Percentiles rank a stretch among this genome's conserved stretches.
phyloP scores from a whole-genome alignment of 2,888 invertebrate genomes.

The Cordylochernes scorpioides region DNA sequence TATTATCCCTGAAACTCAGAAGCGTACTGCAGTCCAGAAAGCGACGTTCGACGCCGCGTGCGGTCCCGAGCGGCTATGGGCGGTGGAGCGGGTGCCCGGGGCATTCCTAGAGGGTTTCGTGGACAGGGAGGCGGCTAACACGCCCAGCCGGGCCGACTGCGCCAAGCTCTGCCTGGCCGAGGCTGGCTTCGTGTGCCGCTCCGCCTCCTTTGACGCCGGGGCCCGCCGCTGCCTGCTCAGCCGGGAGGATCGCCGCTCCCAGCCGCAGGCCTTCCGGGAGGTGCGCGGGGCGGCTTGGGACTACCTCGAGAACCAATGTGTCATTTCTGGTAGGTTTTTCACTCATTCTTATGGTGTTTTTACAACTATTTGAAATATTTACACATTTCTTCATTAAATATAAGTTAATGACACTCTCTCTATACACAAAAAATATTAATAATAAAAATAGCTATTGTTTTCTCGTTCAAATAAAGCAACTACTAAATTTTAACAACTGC shows the following conservation, averaged over 20 bases:
- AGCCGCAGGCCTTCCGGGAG: conserved; percentile 25
- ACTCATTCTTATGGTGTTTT: too few species aligned
- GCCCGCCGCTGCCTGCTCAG: conserved; percentile 25
- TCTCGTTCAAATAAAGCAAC: too few species aligned
- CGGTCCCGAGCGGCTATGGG: conserved; percentile 24
- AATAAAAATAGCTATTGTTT: too few species aligned
- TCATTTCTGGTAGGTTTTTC: conserved; percentile 17
- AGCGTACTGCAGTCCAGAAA: conserved; percentile 21
- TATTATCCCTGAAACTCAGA: too few species aligned
- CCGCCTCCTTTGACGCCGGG: conserved; percentile 28
- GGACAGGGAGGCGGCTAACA: conserved; percentile 20
- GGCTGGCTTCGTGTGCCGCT: conserved; percentile 26
- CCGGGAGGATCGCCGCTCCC: conserved; percentile 27
- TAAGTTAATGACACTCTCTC: too few species aligned
- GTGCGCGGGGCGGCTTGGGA: conserved; percentile 25
- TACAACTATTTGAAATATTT: too few species aligned
- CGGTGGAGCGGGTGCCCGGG: conserved; percentile 27
- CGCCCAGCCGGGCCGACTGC: conserved; percentile 24
- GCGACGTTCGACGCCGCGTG: conserved; percentile 20
- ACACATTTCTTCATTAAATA: too few species aligned
- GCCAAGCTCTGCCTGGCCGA: conserved; percentile 27
- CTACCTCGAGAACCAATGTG: conserved; percentile 30
- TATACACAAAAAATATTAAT: too few species aligned
- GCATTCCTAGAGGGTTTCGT: conserved; percentile 24
- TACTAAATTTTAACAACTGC: too few species aligned